Evolutionary conservation across 2,888 invertebrate genomes (phyloP).

Genomic region (Ctenicera cuprea): DNA sequence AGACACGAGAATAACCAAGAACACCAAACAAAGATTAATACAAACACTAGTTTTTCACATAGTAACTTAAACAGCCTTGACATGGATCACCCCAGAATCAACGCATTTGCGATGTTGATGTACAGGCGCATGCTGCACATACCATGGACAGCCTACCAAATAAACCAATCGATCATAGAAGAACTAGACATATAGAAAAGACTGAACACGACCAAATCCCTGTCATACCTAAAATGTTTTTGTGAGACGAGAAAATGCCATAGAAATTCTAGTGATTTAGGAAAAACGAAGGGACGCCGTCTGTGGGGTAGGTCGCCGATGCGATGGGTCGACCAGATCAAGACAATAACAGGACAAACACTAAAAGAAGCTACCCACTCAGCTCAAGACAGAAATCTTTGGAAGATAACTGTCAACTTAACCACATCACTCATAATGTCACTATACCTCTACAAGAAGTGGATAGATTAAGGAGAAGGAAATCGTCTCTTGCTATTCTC

Average conservation of each 20-base stretch:
- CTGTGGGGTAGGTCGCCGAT: neutral
- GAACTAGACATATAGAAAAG: neutral
- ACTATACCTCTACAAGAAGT: no score
- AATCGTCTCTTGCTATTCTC: no score
- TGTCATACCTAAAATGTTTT: neutral
- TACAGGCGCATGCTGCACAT: neutral
- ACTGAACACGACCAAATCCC: neutral
- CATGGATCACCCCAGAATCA: neutral
- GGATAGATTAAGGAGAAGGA: no score
- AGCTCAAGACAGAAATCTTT: no score
- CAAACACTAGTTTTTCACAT: neutral
- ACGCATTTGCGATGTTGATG: neutral
- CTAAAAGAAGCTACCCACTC: no score
- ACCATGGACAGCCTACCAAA: neutral
- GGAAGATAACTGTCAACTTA: no score
- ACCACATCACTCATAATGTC: no score
- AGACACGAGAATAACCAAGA: neutral
- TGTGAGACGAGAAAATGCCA: no score
- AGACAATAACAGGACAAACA: constrained; percentile 1
- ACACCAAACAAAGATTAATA: no score
- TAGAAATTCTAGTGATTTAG: neutral
- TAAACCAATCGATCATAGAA: neutral
- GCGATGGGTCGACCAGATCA: no score
- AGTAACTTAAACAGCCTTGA: neutral
- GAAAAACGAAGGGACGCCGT: neutral